Percentiles rank a stretch among this genome's conserved stretches.
Evolutionary conservation across 2,113 vertebrate species (phyloP).

Genomic region (Hippoglossus stenolepis): DNA sequence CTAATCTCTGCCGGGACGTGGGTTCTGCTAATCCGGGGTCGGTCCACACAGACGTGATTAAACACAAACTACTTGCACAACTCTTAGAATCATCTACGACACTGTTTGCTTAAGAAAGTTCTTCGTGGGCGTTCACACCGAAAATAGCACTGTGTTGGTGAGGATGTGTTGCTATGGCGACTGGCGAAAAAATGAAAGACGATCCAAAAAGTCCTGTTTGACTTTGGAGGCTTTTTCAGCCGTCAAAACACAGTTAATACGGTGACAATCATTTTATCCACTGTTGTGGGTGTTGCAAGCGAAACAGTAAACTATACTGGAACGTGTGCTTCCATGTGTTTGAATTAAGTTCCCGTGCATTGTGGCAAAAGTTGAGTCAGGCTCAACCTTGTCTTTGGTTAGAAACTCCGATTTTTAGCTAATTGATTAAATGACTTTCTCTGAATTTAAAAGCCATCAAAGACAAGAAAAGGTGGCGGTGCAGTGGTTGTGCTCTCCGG

Average conservation of each 20-base stretch:
- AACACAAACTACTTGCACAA: conserved; percentile 34
- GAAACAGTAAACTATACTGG: background rate
- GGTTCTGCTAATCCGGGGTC: conserved; percentile 15
- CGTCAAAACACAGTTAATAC: background rate
- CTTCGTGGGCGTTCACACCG: conserved; percentile 8
- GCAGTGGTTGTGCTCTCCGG: background rate
- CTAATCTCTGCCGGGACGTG: conserved; percentile 34
- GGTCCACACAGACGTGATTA: conserved; percentile 14
- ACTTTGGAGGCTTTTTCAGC: conserved; percentile 3
- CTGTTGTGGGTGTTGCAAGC: background rate
- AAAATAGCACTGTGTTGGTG: conserved; percentile 31
- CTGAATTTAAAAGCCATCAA: conserved; percentile 9
- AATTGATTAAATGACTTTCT: background rate
- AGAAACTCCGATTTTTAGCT: background rate
- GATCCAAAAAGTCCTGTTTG: background rate
- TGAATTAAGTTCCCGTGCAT: background rate
- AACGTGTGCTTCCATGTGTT: background rate
- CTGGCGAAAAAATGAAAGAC: conserved; percentile 18
- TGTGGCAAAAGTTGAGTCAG: background rate
- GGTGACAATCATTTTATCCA: background rate
- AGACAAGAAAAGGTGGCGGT: conserved; percentile 1
- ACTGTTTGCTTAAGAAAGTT: conserved; percentile 33
- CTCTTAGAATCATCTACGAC: conserved; percentile 7
- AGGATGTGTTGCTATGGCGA: conserved; percentile 17
- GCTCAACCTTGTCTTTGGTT: background rate